Evolutionary conservation across 1,140 invertebrate species (phyloP).

Genomic region (Amyelois transitella): DNA sequence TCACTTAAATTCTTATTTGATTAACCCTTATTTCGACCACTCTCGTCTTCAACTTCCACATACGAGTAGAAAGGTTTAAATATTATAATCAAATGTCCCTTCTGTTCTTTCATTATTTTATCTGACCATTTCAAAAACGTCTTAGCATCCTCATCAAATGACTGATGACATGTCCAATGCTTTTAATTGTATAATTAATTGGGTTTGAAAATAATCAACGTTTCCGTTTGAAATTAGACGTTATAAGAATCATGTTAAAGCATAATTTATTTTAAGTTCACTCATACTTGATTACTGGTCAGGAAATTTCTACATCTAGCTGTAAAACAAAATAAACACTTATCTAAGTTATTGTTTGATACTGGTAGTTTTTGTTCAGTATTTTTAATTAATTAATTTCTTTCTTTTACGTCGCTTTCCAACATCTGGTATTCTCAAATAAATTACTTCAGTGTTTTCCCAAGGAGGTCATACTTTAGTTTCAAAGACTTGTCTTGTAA

Average conservation of each 20-base stretch:
- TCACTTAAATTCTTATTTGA: too few relatives aligned
- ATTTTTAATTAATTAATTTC: too few relatives aligned
- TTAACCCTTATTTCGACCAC: too few relatives aligned
- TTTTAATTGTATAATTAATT: conserved; percentile 36
- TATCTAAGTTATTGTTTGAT: too few relatives aligned
- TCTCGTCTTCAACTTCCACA: too few relatives aligned
- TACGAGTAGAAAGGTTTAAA: background rate
- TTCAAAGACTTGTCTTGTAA: too few relatives aligned
- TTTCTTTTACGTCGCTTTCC: too few relatives aligned
- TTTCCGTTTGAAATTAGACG: background rate
- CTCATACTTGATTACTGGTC: background rate
- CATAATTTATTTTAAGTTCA: background rate
- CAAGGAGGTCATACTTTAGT: too few relatives aligned
- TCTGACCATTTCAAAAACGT: background rate
- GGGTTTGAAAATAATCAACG: conserved; percentile 6
- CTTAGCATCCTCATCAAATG: conserved; percentile 8
- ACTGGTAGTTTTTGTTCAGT: too few relatives aligned
- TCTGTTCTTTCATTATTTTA: background rate
- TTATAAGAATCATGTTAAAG: background rate
- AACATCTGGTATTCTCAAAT: too few relatives aligned
- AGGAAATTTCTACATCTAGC: background rate
- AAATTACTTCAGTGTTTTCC: too few relatives aligned
- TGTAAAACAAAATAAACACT: background rate
- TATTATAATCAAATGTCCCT: background rate
- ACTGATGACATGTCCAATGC: conserved; percentile 30